Percentiles rank a stretch among this genome's conserved stretches.
phyloP scores from a whole-genome alignment of 1,140 invertebrate genomes.

The Ceratina calcarata region DNA sequence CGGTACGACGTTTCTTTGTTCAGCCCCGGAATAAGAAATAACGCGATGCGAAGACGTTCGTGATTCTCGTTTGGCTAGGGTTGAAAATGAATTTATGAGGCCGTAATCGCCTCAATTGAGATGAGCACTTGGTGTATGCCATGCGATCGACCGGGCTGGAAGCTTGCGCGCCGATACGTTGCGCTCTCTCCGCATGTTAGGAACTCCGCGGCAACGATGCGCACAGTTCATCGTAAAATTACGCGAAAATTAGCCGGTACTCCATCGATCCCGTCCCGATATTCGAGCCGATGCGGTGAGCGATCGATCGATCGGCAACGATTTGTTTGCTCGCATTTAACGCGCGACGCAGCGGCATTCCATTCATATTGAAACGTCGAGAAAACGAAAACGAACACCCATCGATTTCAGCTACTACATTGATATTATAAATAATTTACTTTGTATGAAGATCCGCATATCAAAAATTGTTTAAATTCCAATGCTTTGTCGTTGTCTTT shows the following conservation, averaged over 20 bases:
- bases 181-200: conserved; percentile 48
- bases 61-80: conserved; percentile 63
- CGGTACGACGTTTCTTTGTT: background rate
- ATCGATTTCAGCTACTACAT: too few relatives aligned
- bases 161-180: conserved; percentile 59
- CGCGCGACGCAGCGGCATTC: conserved; percentile 41
- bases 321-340: background rate
- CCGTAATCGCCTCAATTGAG: conserved; percentile 71
- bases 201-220: background rate
- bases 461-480: too few relatives aligned
- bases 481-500: too few relatives aligned
- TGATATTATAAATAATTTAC: too few relatives aligned
- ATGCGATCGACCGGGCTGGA: conserved; percentile 50
- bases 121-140: conserved; percentile 59
- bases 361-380: too few relatives aligned
- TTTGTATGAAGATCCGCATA: too few relatives aligned
- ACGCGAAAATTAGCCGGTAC: conserved; percentile 29
- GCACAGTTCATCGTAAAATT: conserved; percentile 51
- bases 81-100: conserved; percentile 75
- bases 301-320: background rate
- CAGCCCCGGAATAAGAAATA: conserved; percentile 61
- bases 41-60: conserved; percentile 30
- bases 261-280: conserved; percentile 2
- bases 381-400: too few relatives aligned
- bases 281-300: conserved; percentile 30